Evolutionary conservation across 2,113 vertebrate genomes (phyloP).

Genomic region (Tinamus guttatus): DNA sequence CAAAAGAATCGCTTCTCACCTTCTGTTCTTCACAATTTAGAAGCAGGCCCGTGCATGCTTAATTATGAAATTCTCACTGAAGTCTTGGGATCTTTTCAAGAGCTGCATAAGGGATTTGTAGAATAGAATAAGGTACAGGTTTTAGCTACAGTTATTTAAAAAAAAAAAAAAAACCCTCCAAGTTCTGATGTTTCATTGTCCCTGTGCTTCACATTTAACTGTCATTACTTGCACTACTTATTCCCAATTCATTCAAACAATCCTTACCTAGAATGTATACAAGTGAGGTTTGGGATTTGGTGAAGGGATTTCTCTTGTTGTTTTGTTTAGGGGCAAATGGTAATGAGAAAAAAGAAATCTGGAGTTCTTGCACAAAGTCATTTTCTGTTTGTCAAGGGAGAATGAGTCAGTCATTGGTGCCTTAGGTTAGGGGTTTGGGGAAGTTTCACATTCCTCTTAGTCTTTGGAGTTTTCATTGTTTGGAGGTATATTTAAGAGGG

Average conservation of each 20-base stretch:
- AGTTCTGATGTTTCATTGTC: accelerated
- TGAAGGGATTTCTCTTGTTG: too few relatives aligned
- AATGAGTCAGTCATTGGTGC: background rate
- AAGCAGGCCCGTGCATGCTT: background rate
- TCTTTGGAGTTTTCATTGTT: too few relatives aligned
- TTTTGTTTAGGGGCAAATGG: accelerated
- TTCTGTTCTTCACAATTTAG: background rate
- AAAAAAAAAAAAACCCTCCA: background rate
- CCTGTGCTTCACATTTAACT: background rate
- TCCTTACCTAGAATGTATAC: background rate
- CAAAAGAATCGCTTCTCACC: background rate
- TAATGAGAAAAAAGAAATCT: background rate
- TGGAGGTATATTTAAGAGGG: background rate
- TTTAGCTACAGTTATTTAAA: background rate
- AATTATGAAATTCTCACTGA: background rate
- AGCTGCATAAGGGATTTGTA: background rate
- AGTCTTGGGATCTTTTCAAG: background rate
- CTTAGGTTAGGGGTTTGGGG: background rate
- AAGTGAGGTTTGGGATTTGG: background rate
- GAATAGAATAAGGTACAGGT: background rate
- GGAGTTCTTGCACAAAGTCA: background rate
- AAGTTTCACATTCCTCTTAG: accelerated
- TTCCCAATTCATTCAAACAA: background rate
- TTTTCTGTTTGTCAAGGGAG: background rate
- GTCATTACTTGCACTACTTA: background rate